Evolutionary conservation across 2,797 vertebrate genomes (phyloP).

Genomic region (Myotis vivesi): DNA sequence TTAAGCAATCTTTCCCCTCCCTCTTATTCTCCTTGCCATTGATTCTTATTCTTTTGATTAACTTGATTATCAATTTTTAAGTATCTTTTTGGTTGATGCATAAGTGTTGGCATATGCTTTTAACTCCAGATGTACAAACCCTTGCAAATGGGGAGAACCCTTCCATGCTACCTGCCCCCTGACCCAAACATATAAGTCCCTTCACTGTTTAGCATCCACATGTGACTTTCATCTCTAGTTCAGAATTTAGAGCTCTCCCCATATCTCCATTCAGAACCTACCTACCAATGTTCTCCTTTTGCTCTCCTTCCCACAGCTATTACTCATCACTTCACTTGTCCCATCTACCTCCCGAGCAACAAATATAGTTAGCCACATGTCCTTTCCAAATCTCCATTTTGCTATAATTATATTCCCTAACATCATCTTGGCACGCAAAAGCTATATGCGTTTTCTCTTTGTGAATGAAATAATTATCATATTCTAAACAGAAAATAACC

Average conservation of each 20-base stretch:
- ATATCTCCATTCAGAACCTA: neutral
- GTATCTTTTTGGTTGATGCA: neutral
- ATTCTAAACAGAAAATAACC: slow-evolving; percentile 24
- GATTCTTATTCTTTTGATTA: neutral
- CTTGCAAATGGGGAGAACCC: neutral
- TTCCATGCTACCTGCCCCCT: neutral
- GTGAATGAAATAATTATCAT: slow-evolving; percentile 2
- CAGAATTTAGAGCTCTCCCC: neutral
- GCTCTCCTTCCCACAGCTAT: neutral
- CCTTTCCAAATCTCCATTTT: slow-evolving; percentile 18
- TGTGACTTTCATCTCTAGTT: neutral
- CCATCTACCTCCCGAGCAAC: neutral
- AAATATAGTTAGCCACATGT: neutral
- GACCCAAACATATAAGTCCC: neutral
- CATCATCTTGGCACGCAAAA: neutral
- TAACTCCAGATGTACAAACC: neutral
- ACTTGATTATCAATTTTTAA: neutral
- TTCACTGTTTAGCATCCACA: neutral
- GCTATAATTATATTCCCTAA: slow-evolving; percentile 20
- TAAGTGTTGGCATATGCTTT: neutral
- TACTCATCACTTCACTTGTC: neutral
- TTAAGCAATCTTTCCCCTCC: neutral
- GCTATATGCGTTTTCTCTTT: neutral
- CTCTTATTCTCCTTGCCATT: neutral
- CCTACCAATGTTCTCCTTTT: neutral